phyloP scores from a whole-genome alignment of 2,113 vertebrate species.

The Alethe diademata region DNA sequence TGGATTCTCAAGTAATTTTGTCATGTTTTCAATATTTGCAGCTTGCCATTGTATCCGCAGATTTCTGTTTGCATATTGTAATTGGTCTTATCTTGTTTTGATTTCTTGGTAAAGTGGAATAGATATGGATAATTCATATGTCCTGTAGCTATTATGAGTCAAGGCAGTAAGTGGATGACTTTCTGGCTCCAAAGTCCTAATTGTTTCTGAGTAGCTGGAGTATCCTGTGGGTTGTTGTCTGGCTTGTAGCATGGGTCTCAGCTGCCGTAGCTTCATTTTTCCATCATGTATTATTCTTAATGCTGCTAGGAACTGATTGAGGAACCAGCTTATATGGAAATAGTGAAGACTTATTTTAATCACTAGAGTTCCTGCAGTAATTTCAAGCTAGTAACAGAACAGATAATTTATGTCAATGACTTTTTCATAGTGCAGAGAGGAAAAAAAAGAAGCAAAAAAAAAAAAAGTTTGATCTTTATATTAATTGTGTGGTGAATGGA shows the following conservation, averaged over 20 bases:
- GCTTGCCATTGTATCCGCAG: conserved; percentile 8
- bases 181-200: conserved; percentile 72
- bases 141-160: conserved; percentile 68
- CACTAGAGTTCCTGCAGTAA: conserved; percentile 62
- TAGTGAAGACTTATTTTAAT: conserved; percentile 68
- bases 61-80: conserved; percentile 57
- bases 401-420: conserved; percentile 30
- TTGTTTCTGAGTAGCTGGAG: conserved; percentile 71
- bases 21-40: conserved; percentile 46
- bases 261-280: conserved; percentile 74
- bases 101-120: conserved; percentile 65
- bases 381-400: conserved; percentile 50
- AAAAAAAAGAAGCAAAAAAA: not conserved
- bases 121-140: conserved; percentile 68
- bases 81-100: conserved; percentile 67
- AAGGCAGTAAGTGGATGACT: conserved; percentile 62
- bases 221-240: conserved; percentile 74
- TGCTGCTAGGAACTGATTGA: conserved; percentile 67
- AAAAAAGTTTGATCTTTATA: conserved; percentile 16
- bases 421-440: not conserved
- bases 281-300: conserved; percentile 71
- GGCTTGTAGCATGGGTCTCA: conserved; percentile 70
- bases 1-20: conserved; percentile 43
- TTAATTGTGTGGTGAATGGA: conserved; percentile 21
- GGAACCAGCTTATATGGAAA: conserved; percentile 69